Evolutionary conservation across 2,113 vertebrate species (phyloP).

Genomic region (Ailuropoda melanoleuca): DNA sequence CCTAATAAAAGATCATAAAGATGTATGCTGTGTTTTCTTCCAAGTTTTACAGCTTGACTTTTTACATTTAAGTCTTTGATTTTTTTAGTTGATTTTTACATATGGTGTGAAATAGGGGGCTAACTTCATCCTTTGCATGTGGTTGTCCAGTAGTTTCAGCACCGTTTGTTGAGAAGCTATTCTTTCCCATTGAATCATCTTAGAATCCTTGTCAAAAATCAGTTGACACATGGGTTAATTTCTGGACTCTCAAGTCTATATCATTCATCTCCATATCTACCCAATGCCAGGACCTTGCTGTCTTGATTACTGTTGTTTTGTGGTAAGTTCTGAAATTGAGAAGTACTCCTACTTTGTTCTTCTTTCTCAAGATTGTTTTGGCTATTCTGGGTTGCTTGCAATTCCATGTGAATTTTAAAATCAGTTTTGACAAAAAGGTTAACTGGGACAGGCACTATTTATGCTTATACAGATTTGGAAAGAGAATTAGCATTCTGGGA

Average conservation of each 20-base stretch:
- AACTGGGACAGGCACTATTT: neutral
- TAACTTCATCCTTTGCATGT: neutral
- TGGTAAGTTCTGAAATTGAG: neutral
- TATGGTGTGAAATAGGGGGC: neutral
- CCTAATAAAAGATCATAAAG: neutral
- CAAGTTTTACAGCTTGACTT: neutral
- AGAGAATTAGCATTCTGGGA: neutral
- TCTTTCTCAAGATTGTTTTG: neutral
- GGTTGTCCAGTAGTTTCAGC: neutral
- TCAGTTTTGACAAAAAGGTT: neutral
- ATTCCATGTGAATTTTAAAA: constrained; percentile 29
- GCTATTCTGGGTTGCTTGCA: neutral
- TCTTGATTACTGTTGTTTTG: neutral
- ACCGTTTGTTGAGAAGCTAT: neutral
- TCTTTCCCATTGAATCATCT: neutral
- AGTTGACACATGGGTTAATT: neutral
- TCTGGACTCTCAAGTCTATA: neutral
- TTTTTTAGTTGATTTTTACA: neutral
- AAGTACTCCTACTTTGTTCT: neutral
- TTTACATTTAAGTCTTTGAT: neutral
- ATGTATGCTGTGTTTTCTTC: neutral
- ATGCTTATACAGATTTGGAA: neutral
- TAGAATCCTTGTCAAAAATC: neutral
- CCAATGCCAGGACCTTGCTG: neutral
- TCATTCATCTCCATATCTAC: neutral